These are phyloP conservation scores for Blennius ocellaris DNA, from an alignment of 2,113 vertebrate genomes.

Conservation along the genomic window DNA sequence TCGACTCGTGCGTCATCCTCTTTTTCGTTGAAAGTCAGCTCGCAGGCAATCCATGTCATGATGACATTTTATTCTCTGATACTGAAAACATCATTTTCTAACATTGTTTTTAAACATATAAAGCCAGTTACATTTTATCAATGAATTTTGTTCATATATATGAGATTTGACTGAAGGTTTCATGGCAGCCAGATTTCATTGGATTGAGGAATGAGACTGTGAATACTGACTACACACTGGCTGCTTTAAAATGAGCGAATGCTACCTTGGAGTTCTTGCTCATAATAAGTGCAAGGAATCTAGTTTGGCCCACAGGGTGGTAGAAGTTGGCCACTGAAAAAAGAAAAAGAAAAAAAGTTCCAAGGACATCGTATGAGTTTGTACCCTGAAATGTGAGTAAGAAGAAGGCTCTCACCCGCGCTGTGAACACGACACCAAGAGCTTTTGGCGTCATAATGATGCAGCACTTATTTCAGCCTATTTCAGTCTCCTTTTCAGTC, in stretches of 20 bases:
- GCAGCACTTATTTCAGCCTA: conserved; percentile 6
- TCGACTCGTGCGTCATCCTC: conserved; percentile 57
- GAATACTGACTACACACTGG: conserved; percentile 16
- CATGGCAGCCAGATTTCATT: conserved; percentile 13
- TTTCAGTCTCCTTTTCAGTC: background rate
- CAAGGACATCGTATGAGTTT: conserved; percentile 14
- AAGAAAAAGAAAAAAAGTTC: conserved; percentile 24
- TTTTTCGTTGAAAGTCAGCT: conserved; percentile 66
- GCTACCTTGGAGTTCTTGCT: conserved; percentile 30
- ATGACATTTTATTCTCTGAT: conserved; percentile 63
- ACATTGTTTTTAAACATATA: conserved; percentile 22
- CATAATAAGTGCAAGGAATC: conserved; percentile 53
- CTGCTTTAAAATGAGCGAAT: conserved; percentile 18
- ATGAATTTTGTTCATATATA: background rate
- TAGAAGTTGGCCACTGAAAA: conserved; percentile 18
- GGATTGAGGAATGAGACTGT: background rate
- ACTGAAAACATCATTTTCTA: conserved; percentile 51
- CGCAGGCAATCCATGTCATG: conserved; percentile 59
- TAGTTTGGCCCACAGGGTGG: background rate
- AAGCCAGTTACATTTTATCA: conserved; percentile 42
- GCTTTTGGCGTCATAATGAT: background rate
- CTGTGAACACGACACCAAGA: conserved; percentile 7
- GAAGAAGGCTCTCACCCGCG: conserved; percentile 11
- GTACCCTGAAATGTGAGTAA: conserved; percentile 23
- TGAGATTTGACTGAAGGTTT: conserved; percentile 2